Percentiles rank a stretch among this genome's conserved stretches.
These are phyloP conservation scores for Acrobasis repandana DNA, from an alignment of 2,888 invertebrate species.

Conservation along the genomic window DNA sequence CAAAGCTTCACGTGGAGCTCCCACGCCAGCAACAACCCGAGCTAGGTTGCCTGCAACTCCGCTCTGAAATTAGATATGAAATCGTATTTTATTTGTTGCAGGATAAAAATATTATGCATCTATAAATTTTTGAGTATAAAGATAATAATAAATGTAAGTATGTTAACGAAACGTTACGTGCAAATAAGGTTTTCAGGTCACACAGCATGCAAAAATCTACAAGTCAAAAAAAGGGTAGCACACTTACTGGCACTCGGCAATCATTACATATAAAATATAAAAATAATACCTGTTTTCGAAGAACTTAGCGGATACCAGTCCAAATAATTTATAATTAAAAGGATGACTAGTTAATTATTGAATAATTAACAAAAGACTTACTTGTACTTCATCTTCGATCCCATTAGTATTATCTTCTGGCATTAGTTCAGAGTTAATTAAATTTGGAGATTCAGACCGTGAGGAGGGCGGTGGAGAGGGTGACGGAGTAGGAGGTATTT, in stretches of 20 bases:
- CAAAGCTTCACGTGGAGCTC: slow-evolving; percentile 86
- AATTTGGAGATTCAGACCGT: slow-evolving; percentile 47
- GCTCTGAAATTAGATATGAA: slow-evolving; percentile 82
- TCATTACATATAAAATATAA: slow-evolving; percentile 6
- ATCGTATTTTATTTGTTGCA: slow-evolving; percentile 15
- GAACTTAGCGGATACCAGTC: not conserved
- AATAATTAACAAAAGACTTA: slow-evolving; percentile 6
- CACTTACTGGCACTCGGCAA: slow-evolving; percentile 7
- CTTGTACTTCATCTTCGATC: slow-evolving; percentile 26
- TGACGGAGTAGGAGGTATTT: slow-evolving; percentile 65
- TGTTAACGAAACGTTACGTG: slow-evolving; percentile 44
- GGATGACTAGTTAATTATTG: not conserved
- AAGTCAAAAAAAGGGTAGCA: slow-evolving; percentile 29
- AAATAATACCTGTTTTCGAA: slow-evolving; percentile 13
- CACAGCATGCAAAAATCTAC: slow-evolving; percentile 55
- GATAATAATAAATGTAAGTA: not conserved
- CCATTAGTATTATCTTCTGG: slow-evolving; percentile 24
- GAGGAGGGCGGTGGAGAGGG: slow-evolving; percentile 46
- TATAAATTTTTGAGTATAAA: not conserved
- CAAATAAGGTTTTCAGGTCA: slow-evolving; percentile 37
- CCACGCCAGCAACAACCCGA: slow-evolving; percentile 87
- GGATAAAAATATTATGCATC: not conserved
- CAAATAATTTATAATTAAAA: not conserved
- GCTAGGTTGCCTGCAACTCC: slow-evolving; percentile 94
- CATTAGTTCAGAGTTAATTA: slow-evolving; percentile 32